Base-by-base conservation (phyloP, 2,888 invertebrate species). In the Podabrus alpinus region DNA sequence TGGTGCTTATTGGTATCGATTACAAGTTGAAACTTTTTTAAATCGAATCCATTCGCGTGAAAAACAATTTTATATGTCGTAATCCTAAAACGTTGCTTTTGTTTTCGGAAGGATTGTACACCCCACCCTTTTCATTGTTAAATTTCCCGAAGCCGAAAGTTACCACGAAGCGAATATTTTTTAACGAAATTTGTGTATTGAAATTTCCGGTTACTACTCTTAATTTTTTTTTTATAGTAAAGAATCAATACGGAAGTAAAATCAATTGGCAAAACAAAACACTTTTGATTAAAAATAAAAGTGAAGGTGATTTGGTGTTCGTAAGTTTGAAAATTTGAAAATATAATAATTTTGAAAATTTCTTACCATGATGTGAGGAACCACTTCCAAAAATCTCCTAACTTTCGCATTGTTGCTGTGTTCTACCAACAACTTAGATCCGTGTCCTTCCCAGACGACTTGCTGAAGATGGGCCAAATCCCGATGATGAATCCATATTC, bases 401-500 rank as follows among this genome's bases (percentile, higher is more conserved):
- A 97, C 95, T 75, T 93, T 91, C 1, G 93, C 91, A 88, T 96
- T 95, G 84, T 93, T 95, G 86, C 95, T 95, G 29, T 95, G 94
- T 85, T 97, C 95, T 81, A 93, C 93, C 76, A 94, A 89, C 67
- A 97, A 90, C 80, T 94, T 92, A 74, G 93, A 90, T 1, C 97
- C 97, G 84, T 97, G 95, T 0, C 97, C 97, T 83, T 95, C 95
- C 94, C 97, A 95, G 70, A 97, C 90, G 4, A 97, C 94, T 84
- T 94, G 93, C 87, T 97, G 96, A 81, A 97, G 89, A 81, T 94
- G 94, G 69, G 92, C 92, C 86, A 97, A 91, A 87, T 97, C 96
- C 86, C 95, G 92, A 87, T 97, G 97, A 87, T 97, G 96, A 82
- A 97, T 96, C 97, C 97, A 98, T 89, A 97, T 97, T 81, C 97